A percentile compares a stretch with the other conserved stretches of the same genome.
phyloP scores from a whole-genome alignment of 1,140 invertebrate genomes.

The Pseudomyrmex gracilis region DNA sequence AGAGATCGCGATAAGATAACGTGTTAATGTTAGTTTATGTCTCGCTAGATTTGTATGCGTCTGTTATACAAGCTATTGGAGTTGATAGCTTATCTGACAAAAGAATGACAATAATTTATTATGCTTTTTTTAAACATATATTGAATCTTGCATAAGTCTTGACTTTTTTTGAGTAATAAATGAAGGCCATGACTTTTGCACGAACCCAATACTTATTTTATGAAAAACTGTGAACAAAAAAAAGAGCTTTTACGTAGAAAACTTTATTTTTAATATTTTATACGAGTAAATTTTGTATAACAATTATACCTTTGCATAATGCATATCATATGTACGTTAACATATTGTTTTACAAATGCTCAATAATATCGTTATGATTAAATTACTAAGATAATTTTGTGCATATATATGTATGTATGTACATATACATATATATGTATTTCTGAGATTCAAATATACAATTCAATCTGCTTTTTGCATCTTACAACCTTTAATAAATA shows the following conservation, averaged over 20 bases:
- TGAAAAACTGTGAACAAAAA: neutral
- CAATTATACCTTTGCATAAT: conserved; percentile 55
- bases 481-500: conserved; percentile 33
- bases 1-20: too few species aligned
- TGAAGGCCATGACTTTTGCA: too few species aligned
- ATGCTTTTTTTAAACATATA: conserved; percentile 9
- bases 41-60: neutral
- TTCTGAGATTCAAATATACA: conserved; percentile 39
- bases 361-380: conserved; percentile 6
- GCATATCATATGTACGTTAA: neutral
- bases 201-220: too few species aligned
- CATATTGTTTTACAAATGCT: neutral
- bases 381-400: conserved; percentile 18
- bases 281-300: conserved; percentile 35
- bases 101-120: conserved; percentile 27
- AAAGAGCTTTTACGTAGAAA: conserved; percentile 6
- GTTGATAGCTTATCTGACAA: neutral
- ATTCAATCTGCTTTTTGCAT: neutral
- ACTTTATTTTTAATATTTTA: conserved; percentile 15
- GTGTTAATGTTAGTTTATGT: too few species aligned
- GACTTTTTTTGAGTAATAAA: too few species aligned
- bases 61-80: neutral
- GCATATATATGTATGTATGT: neutral
- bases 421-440: neutral
- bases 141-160: too few species aligned